Evolutionary conservation across 2,113 vertebrate genomes (phyloP).

Genomic region (Phyllostomus discolor): DNA sequence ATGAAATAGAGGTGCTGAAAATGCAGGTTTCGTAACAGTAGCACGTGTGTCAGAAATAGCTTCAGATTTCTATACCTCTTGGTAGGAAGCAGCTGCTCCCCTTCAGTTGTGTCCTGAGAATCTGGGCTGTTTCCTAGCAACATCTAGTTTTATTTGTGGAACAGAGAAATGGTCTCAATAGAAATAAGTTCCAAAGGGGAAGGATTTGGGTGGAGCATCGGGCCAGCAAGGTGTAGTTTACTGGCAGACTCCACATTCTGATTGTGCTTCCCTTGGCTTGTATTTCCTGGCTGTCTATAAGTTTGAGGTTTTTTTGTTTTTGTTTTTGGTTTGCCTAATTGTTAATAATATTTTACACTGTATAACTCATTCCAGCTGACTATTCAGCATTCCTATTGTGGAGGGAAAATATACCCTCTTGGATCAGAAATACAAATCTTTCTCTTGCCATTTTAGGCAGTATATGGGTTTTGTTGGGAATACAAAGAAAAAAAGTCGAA

Average conservation of each 20-base stretch:
- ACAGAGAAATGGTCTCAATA: conserved; percentile 56
- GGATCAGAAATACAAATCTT: not conserved
- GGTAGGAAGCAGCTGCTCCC: not conserved
- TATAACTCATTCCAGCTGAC: conserved; percentile 21
- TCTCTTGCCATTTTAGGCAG: not conserved
- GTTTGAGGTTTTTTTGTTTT: not conserved
- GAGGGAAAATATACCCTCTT: not conserved
- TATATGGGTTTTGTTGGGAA: not conserved
- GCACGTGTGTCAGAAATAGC: not conserved
- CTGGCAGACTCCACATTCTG: not conserved
- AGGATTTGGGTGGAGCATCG: not conserved
- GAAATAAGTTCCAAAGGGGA: conserved; percentile 53
- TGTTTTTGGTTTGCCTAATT: conserved; percentile 43
- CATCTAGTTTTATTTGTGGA: conserved; percentile 57
- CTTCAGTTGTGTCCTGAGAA: conserved; percentile 47
- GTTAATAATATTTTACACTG: not conserved
- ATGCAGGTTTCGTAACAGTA: not conserved
- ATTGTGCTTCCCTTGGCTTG: conserved; percentile 54
- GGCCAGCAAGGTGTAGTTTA: conserved; percentile 7
- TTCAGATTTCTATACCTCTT: conserved; percentile 25
- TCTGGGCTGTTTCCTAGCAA: conserved; percentile 63
- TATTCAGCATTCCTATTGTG: not conserved
- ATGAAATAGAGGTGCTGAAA: not conserved
- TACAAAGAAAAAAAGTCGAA: not conserved
- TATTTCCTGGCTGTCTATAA: not conserved